These are phyloP conservation scores for Caenorhabditis drosophilae DNA, from an alignment of 2,888 invertebrate genomes.

Conservation along the genomic window DNA sequence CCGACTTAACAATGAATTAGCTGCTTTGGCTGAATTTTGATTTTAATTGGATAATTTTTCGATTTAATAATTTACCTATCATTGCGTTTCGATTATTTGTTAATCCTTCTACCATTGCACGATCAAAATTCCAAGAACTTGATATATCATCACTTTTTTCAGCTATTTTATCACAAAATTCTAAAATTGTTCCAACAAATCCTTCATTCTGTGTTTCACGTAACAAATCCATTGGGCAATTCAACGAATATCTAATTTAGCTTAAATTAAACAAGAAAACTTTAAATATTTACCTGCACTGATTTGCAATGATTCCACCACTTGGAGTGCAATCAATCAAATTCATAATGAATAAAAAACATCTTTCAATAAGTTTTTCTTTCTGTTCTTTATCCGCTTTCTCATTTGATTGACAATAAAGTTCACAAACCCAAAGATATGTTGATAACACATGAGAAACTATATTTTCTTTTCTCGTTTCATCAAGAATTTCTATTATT, in stretches of 20 bases:
- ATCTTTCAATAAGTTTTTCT: conserved; percentile 13
- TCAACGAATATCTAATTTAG: conserved; percentile 4
- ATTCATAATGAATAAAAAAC: conserved; percentile 7
- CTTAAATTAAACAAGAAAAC: background rate
- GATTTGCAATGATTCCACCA: conserved; percentile 7
- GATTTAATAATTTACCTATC: conserved; percentile 16
- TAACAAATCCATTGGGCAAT: conserved; percentile 21
- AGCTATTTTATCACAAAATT: conserved; percentile 18
- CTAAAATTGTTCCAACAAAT: conserved; percentile 12
- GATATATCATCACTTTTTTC: conserved; percentile 14
- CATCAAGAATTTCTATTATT: conserved; percentile 13
- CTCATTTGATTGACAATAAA: background rate
- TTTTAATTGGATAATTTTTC: conserved; percentile 1
- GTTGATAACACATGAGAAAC: conserved; percentile 8
- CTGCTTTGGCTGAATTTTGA: conserved; percentile 20
- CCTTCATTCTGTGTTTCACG: conserved; percentile 5
- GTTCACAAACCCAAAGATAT: conserved; percentile 8
- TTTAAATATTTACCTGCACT: background rate
- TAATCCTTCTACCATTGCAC: conserved; percentile 13
- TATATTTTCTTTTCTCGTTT: conserved; percentile 14
- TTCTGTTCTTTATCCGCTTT: background rate
- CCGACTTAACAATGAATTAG: conserved; percentile 6
- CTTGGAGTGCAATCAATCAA: conserved; percentile 14
- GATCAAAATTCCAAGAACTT: conserved; percentile 15
- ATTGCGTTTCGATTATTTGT: conserved; percentile 25